Conservation (phyloP, 2,797 vertebrate genomes). For the Cyprinodon diabolis region DNA sequence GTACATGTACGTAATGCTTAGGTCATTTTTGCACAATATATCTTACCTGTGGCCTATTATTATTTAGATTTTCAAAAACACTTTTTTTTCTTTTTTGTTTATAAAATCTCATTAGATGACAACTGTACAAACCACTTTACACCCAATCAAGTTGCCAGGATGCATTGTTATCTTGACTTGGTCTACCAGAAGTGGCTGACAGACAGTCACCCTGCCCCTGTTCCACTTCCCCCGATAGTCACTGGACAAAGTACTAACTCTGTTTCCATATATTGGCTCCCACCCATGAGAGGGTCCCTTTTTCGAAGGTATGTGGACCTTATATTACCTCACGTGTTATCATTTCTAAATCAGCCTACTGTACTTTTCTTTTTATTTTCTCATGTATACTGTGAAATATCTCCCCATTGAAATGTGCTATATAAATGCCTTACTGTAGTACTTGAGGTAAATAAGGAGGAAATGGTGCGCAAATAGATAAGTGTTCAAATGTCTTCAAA, state of each 20-base stretch:
- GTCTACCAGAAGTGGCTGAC: slow-evolving; percentile 92
- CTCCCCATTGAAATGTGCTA: too few relatives aligned
- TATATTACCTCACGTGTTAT: neutral
- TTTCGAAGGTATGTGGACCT: slow-evolving; percentile 85
- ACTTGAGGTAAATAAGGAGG: too few relatives aligned
- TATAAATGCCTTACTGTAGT: too few relatives aligned
- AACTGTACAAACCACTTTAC: slow-evolving; percentile 96
- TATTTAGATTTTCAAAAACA: neutral
- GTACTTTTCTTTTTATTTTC: neutral
- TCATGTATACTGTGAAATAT: too few relatives aligned
- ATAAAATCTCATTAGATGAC: slow-evolving; percentile 82
- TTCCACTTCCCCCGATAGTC: slow-evolving; percentile 89
- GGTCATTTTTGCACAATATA: neutral
- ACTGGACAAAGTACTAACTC: slow-evolving; percentile 83
- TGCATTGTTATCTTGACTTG: slow-evolving; percentile 97
- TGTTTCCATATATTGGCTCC: slow-evolving; percentile 91
- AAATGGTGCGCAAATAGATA: too few relatives aligned
- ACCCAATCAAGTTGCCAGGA: slow-evolving; percentile 95
- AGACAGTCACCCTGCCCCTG: slow-evolving; percentile 81
- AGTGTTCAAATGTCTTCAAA: too few relatives aligned
- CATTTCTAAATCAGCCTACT: neutral
- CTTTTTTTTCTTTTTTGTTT: neutral
- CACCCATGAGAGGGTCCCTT: slow-evolving; percentile 87
- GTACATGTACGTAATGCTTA: neutral
- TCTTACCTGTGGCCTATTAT: neutral